These are phyloP conservation scores for Drosophila melanogaster DNA, from an alignment of 1,140 invertebrate genomes.

Conservation along the genomic window DNA sequence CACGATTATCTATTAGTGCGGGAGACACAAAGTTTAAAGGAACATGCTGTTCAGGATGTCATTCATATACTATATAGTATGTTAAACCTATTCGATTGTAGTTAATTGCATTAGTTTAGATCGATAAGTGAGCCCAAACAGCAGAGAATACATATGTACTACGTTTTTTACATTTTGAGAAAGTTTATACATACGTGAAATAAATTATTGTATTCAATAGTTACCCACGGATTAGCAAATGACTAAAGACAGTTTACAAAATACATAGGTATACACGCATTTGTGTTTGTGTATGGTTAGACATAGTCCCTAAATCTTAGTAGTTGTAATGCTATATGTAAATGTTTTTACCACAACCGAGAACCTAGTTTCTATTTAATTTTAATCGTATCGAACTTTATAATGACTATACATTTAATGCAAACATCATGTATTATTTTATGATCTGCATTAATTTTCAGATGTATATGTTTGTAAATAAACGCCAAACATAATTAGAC, in stretches of 20 bases:
- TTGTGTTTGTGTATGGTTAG: constrained; percentile 45
- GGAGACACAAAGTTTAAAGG: constrained; percentile 31
- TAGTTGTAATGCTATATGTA: constrained; percentile 65
- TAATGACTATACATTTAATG: constrained; percentile 47
- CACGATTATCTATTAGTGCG: constrained; percentile 19
- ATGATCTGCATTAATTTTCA: constrained; percentile 49
- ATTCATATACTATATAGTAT: constrained; percentile 63
- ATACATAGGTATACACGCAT: constrained; percentile 27
- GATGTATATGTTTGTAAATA: constrained; percentile 65
- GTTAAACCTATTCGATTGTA: constrained; percentile 60
- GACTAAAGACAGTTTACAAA: constrained; percentile 51
- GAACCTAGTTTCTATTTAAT: constrained; percentile 56
- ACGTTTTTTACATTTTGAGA: constrained; percentile 80
- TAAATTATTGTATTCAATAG: constrained; percentile 65
- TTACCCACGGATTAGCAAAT: constrained; percentile 66
- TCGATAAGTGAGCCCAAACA: constrained; percentile 47
- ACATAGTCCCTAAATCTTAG: constrained; percentile 59
- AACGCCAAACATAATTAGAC: constrained; percentile 65
- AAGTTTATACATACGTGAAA: constrained; percentile 65
- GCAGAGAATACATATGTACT: constrained; percentile 59
- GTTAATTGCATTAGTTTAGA: constrained; percentile 67
- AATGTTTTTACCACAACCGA: constrained; percentile 61
- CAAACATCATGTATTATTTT: constrained; percentile 55
- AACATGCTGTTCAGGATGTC: constrained; percentile 36
- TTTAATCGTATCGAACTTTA: constrained; percentile 52